Evolutionary conservation across 2,888 invertebrate species (phyloP).

Genomic region (Periphyllus acericola): DNA sequence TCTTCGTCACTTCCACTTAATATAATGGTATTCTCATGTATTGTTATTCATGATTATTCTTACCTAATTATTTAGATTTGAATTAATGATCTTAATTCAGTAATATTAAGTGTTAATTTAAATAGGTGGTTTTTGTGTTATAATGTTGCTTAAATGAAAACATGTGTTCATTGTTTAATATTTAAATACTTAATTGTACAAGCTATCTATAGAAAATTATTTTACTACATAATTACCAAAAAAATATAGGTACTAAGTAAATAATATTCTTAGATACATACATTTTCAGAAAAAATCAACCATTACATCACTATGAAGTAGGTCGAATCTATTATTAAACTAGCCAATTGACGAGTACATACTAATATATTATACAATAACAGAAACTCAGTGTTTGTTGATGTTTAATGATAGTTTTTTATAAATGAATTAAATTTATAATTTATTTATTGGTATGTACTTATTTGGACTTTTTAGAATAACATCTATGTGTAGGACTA

Average conservation of each 20-base stretch:
- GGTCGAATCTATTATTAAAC: slow-evolving; percentile 26
- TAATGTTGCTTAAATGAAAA: background rate
- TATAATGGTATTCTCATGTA: no score
- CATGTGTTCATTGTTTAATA: background rate
- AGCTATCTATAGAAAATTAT: no score
- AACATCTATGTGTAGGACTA: background rate
- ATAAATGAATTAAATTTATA: background rate
- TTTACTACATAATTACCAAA: background rate
- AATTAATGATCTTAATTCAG: no score
- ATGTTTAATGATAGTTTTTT: background rate
- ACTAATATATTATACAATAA: background rate
- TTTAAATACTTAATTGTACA: background rate
- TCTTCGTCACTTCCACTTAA: no score
- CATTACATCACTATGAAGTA: slow-evolving; percentile 17
- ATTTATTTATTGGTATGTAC: background rate
- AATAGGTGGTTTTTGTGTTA: no score
- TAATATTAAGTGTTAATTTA: no score
- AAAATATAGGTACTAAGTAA: background rate
- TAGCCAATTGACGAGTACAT: background rate
- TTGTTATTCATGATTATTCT: no score
- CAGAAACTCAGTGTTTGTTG: no score
- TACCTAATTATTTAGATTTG: no score
- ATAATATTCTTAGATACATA: background rate
- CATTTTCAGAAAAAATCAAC: background rate
- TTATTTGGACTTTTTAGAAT: background rate